phyloP scores from a whole-genome alignment of 1,140 invertebrate genomes.

The Drosophila pallidifrons region DNA sequence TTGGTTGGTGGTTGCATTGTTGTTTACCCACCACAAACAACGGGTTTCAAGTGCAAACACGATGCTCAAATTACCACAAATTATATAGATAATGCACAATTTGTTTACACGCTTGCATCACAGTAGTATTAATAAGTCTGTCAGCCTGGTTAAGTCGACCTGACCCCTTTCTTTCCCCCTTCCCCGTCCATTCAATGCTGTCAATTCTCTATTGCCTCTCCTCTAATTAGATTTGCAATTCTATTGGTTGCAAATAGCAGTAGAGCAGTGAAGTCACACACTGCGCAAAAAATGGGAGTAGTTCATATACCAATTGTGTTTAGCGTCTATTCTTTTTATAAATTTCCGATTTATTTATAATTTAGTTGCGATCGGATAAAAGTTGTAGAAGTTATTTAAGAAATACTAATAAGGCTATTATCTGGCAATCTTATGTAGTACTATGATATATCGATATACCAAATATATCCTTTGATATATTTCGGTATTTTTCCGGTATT shows the following conservation, averaged over 20 bases:
- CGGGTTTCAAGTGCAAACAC: slow-evolving; percentile 65
- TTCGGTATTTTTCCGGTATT: too few species aligned
- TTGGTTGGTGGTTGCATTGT: slow-evolving; percentile 48
- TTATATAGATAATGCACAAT: slow-evolving; percentile 69
- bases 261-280: slow-evolving; percentile 22
- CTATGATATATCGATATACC: too few species aligned
- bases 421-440: too few species aligned
- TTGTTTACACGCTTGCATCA: slow-evolving; percentile 78
- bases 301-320: neutral
- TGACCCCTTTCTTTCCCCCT: neutral
- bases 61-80: slow-evolving; percentile 74
- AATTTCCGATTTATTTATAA: too few species aligned
- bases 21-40: slow-evolving; percentile 74
- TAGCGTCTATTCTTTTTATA: too few species aligned
- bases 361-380: too few species aligned
- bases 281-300: neutral
- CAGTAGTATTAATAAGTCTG: slow-evolving; percentile 67
- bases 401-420: too few species aligned
- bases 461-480: too few species aligned
- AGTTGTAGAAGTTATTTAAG: too few species aligned
- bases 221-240: slow-evolving; percentile 80
- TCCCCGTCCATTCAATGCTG: neutral
- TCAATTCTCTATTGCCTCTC: slow-evolving; percentile 1
- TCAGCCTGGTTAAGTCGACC: slow-evolving; percentile 13
- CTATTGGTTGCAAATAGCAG: slow-evolving; percentile 61